Percentiles rank a stretch among this genome's conserved stretches.
Conservation (phyloP, 2,113 vertebrate genomes). For the Melanotaenia duboulayi region DNA sequence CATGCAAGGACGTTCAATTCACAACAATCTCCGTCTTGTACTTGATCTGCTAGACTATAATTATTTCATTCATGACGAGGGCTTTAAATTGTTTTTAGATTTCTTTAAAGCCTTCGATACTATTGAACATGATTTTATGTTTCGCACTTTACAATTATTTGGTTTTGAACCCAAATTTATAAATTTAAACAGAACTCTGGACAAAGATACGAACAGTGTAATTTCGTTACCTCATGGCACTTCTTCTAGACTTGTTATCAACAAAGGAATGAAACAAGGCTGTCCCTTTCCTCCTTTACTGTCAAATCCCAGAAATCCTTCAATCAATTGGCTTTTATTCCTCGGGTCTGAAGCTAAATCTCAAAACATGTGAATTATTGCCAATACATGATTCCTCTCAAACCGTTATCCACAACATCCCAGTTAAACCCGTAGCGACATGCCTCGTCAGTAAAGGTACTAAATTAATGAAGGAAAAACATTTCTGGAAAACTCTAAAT, state of each 20-base stretch:
- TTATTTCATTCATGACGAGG: not conserved
- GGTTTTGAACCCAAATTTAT: no score
- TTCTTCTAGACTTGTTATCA: not conserved
- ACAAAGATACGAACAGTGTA: not conserved
- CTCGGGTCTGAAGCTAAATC: not conserved
- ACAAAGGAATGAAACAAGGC: slow-evolving; percentile 7
- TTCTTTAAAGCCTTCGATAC: slow-evolving; percentile 1
- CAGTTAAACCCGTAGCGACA: not conserved
- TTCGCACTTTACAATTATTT: not conserved
- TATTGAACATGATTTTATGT: not conserved
- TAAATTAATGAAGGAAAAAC: no score
- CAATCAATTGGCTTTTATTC: not conserved
- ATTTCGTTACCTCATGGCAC: not conserved
- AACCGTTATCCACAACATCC: not conserved
- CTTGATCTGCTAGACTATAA: not conserved
- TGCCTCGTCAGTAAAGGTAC: not conserved
- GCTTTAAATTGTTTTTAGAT: not conserved
- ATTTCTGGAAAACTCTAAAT: no score
- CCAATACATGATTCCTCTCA: not conserved
- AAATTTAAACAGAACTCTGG: not conserved
- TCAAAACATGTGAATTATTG: not conserved
- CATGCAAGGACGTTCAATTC: not conserved
- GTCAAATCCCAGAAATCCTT: not conserved
- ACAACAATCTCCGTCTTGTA: not conserved
- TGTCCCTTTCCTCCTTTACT: not conserved